These are phyloP conservation scores for Coelogynopora nodosa DNA, from an alignment of 2,888 invertebrate genomes.

Conservation along the genomic window DNA sequence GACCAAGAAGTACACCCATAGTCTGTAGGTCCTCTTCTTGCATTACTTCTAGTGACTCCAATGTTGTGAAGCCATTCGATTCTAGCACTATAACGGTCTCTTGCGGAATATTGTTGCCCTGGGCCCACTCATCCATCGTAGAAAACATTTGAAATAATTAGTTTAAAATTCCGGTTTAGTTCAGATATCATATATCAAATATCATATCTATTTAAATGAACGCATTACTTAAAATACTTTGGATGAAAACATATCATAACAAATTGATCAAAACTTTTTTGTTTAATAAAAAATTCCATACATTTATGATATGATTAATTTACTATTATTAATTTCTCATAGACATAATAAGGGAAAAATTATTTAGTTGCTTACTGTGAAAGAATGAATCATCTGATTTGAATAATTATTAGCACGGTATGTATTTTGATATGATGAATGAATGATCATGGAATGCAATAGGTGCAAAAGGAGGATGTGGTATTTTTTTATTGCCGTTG, in stretches of 20 bases:
- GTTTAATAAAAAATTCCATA: too few species aligned
- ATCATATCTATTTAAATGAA: too few species aligned
- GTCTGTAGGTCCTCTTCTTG: neutral
- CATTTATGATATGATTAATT: too few species aligned
- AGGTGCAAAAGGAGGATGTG: neutral
- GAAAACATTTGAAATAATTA: neutral
- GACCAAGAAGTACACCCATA: neutral
- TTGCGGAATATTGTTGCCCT: neutral
- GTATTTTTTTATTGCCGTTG: neutral
- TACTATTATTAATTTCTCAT: neutral
- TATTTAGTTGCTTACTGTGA: neutral
- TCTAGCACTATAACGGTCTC: neutral
- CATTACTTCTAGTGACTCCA: neutral
- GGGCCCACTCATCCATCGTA: neutral
- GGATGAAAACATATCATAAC: neutral
- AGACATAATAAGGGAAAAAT: neutral
- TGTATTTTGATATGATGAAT: neutral
- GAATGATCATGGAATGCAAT: neutral
- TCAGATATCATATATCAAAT: too few species aligned
- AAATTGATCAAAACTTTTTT: too few species aligned
- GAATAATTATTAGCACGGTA: neutral
- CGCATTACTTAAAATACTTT: neutral
- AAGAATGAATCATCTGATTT: neutral
- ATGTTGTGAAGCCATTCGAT: neutral
- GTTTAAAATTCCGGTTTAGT: too few species aligned